phyloP scores from a whole-genome alignment of 2,888 invertebrate genomes.

The Plebejus anna region DNA sequence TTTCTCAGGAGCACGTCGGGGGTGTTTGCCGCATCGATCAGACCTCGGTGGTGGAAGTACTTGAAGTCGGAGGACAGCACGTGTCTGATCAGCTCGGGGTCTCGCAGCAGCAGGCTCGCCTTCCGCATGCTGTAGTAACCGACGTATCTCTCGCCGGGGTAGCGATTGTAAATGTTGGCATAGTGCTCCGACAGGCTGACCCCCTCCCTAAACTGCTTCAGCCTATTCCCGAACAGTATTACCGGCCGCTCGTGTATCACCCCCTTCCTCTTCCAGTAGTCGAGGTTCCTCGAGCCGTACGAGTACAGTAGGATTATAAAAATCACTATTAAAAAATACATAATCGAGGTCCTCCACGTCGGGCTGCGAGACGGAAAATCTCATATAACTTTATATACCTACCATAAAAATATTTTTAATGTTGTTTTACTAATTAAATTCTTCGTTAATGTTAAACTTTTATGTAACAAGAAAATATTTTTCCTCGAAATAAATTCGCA shows the following conservation, averaged over 20 bases:
- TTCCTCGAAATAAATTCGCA: background rate
- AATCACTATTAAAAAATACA: slow-evolving; percentile 30
- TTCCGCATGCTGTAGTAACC: slow-evolving; percentile 54
- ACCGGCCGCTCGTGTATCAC: slow-evolving; percentile 34
- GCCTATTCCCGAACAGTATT: slow-evolving; percentile 33
- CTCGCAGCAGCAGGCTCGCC: slow-evolving; percentile 56
- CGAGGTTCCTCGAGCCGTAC: slow-evolving; percentile 35
- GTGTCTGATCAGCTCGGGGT: slow-evolving; percentile 50
- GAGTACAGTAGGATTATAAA: slow-evolving; percentile 33
- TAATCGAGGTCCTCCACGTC: background rate
- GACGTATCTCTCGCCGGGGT: slow-evolving; percentile 46
- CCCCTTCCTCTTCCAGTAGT: slow-evolving; percentile 36
- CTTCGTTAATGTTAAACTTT: background rate
- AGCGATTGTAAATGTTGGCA: slow-evolving; percentile 10
- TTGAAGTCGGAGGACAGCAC: slow-evolving; percentile 55
- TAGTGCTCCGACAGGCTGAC: slow-evolving; percentile 32
- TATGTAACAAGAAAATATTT: background rate
- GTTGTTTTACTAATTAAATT: background rate
- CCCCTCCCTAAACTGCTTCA: slow-evolving; percentile 33
- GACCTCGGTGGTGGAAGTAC: slow-evolving; percentile 46
- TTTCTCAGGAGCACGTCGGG: slow-evolving; percentile 48
- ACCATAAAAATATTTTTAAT: background rate
- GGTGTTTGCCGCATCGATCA: background rate
- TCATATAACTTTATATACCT: slow-evolving; percentile 8
- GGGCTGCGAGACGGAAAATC: background rate